Conservation (phyloP, 2,113 vertebrate species). For the Cyprinodon variegatus region DNA sequence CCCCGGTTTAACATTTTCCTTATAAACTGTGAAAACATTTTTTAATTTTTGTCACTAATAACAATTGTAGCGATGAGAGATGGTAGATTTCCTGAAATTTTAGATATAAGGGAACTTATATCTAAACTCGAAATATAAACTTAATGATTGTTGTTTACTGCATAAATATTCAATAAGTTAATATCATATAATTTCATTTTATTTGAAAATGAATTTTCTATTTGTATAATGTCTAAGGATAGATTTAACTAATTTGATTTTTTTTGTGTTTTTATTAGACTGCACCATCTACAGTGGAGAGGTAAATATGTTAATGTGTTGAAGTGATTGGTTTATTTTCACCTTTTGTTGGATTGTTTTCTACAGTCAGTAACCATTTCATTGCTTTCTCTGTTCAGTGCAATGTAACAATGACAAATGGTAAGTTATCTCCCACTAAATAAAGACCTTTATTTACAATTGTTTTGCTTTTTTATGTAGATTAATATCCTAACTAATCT, state of each 20-base stretch:
- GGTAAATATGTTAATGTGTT: constrained; percentile 53
- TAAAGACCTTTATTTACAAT: not conserved
- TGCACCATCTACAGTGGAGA: constrained; percentile 64
- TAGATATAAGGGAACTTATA: not conserved
- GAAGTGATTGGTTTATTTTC: not conserved
- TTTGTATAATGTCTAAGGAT: not conserved
- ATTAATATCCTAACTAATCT: not conserved
- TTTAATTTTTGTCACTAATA: no score
- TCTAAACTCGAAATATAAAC: no score
- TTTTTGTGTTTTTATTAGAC: constrained; percentile 46
- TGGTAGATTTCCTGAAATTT: not conserved
- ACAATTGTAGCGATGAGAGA: not conserved
- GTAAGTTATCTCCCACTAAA: constrained; percentile 45
- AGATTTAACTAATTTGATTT: not conserved
- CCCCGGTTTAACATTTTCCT: not conserved
- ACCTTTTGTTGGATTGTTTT: not conserved
- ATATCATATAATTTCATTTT: not conserved
- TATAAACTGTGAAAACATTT: no score
- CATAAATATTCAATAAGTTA: not conserved
- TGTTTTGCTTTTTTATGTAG: not conserved
- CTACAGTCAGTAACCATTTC: not conserved
- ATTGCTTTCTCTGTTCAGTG: constrained; percentile 60
- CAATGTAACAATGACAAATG: constrained; percentile 47
- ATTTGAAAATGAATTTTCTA: not conserved
- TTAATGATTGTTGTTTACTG: no score